Conservation (phyloP, 2,888 invertebrate genomes). For the Agrotis puta region DNA sequence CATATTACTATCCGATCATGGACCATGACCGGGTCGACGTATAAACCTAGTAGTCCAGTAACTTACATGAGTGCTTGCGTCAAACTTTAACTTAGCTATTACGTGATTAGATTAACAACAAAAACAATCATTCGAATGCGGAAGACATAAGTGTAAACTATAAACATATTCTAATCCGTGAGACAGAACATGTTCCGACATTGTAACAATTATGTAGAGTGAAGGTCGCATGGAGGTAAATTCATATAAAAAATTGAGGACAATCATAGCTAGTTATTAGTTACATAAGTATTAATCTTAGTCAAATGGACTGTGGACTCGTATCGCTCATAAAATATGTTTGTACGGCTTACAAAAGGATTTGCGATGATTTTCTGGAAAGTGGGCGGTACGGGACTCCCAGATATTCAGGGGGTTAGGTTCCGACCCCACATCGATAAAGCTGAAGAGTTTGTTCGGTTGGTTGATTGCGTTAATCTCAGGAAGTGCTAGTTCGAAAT, state of each 20-base stretch:
- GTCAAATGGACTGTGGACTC: neutral
- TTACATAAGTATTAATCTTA: slow-evolving; percentile 13
- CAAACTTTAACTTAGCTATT: too few species aligned
- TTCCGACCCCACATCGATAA: too few species aligned
- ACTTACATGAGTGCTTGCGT: too few species aligned
- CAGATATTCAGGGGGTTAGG: too few species aligned
- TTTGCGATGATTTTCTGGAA: neutral
- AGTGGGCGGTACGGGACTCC: neutral
- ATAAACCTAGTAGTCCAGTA: too few species aligned
- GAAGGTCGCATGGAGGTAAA: slow-evolving; percentile 38
- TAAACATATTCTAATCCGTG: slow-evolving; percentile 33
- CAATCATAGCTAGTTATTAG: slow-evolving; percentile 24
- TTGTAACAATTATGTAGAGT: slow-evolving; percentile 26
- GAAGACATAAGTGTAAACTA: slow-evolving; percentile 22
- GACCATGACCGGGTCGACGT: too few species aligned
- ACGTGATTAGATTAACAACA: neutral
- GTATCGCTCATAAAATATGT: neutral
- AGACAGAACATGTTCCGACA: slow-evolving; percentile 24
- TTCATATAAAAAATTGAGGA: slow-evolving; percentile 39
- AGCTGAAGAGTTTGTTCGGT: too few species aligned
- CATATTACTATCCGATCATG: too few species aligned
- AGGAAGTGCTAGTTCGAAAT: too few species aligned
- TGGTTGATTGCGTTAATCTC: too few species aligned
- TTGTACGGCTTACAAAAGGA: slow-evolving; percentile 2
- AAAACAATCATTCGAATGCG: slow-evolving; percentile 21